A percentile compares a stretch with the other conserved stretches of the same genome.
phyloP scores from a whole-genome alignment of 2,888 invertebrate genomes.

The Sceliomorpha sp. region DNA sequence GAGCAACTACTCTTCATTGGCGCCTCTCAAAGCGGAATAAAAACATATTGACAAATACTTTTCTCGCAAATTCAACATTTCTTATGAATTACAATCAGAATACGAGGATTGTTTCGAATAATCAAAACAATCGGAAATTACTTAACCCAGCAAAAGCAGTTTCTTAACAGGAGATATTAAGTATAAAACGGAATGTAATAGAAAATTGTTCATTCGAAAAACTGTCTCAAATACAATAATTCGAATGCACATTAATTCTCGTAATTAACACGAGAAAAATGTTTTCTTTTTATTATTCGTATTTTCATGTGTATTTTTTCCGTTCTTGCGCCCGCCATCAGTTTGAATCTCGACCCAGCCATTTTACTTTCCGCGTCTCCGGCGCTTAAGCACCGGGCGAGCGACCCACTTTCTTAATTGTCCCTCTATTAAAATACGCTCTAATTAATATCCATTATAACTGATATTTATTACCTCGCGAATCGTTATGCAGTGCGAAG shows the following conservation, averaged over 20 bases:
- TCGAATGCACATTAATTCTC: too few species aligned
- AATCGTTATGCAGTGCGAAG: slow-evolving; percentile 52
- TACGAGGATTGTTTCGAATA: too few species aligned
- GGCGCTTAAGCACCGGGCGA: slow-evolving; percentile 45
- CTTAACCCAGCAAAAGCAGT: too few species aligned
- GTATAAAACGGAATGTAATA: too few species aligned
- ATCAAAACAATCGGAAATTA: too few species aligned
- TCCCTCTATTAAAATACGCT: slow-evolving; percentile 73
- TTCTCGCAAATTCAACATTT: slow-evolving; percentile 38
- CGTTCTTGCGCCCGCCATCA: slow-evolving; percentile 15
- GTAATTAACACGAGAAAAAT: slow-evolving; percentile 39
- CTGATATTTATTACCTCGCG: slow-evolving; percentile 66
- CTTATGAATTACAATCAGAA: slow-evolving; percentile 5
- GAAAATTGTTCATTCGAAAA: too few species aligned
- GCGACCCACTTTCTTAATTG: slow-evolving; percentile 75
- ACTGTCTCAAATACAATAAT: too few species aligned
- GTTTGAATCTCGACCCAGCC: slow-evolving; percentile 39
- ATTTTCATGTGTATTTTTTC: slow-evolving; percentile 40
- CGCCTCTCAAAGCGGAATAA: slow-evolving; percentile 41
- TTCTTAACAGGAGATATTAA: too few species aligned
- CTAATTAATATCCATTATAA: slow-evolving; percentile 73
- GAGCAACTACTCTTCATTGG: slow-evolving; percentile 36
- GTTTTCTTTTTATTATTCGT: slow-evolving; percentile 43
- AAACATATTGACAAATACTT: slow-evolving; percentile 50
- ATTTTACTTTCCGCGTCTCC: slow-evolving; percentile 45